Conservation (phyloP, 2,797 vertebrate species). For the Xerus rutilus region DNA sequence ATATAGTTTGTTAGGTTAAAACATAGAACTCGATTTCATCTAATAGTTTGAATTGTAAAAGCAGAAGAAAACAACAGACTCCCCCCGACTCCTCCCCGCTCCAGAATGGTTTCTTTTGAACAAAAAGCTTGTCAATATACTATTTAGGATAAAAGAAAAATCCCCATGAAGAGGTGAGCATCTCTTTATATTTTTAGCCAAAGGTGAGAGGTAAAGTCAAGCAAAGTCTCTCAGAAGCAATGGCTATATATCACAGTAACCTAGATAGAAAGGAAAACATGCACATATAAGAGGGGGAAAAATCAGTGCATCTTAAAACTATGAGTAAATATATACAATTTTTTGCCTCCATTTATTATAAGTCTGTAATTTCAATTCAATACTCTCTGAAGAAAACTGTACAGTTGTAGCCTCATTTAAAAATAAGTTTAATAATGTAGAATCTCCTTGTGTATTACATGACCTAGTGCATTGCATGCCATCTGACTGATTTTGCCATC, state of each 20-base stretch:
- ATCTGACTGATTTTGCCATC: neutral
- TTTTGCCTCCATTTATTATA: neutral
- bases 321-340: neutral
- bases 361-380: neutral
- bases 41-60: constrained; percentile 67
- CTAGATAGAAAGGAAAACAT: neutral
- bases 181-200: constrained; percentile 80
- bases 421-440: neutral
- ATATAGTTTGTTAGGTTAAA: constrained; percentile 52
- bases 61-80: neutral
- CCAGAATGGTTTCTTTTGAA: constrained; percentile 59
- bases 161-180: constrained; percentile 60
- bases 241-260: neutral
- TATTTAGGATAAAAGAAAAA: constrained; percentile 74
- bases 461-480: neutral
- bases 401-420: neutral
- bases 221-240: neutral
- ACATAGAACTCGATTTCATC: constrained; percentile 72
- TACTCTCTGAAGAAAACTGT: neutral
- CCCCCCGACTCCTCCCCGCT: too few species aligned
- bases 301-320: neutral
- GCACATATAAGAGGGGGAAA: neutral
- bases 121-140: constrained; percentile 72
- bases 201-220: constrained; percentile 54
- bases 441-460: neutral